Conservation (phyloP, 2,113 vertebrate genomes). For the Upupa epops region DNA sequence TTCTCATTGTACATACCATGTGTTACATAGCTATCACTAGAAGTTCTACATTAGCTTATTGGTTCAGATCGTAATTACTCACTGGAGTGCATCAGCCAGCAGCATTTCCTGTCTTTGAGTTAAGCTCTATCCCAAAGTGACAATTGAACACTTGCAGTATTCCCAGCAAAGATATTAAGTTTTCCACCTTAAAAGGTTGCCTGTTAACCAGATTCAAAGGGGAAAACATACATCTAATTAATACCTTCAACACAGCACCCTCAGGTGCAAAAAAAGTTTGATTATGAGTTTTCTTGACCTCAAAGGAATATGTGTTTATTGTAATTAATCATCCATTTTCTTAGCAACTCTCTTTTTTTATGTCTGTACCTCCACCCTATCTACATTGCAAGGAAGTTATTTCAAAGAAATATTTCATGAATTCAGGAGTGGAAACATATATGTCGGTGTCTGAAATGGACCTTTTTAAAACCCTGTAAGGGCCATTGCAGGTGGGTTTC, state of each 20-base stretch:
- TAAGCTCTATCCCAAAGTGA: not conserved
- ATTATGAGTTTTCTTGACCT: not conserved
- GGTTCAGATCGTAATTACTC: not conserved
- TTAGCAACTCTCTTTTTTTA: not conserved
- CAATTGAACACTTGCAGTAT: not conserved
- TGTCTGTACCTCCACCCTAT: not conserved
- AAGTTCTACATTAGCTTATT: not conserved
- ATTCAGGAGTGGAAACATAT: not conserved
- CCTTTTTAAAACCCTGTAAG: not conserved
- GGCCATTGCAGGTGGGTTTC: not conserved
- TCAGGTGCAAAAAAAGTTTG: not conserved
- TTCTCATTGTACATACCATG: not conserved
- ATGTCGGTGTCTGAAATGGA: not conserved
- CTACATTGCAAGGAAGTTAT: not conserved
- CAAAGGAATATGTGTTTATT: not conserved
- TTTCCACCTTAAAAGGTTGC: not conserved
- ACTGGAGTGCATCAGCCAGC: not conserved
- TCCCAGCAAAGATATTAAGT: not conserved
- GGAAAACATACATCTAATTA: not conserved
- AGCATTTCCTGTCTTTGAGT: fast-evolving
- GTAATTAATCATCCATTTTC: not conserved
- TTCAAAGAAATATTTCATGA: not conserved
- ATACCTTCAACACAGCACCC: not conserved
- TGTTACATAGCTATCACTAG: not conserved
- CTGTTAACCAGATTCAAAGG: not conserved